A percentile compares a stretch with the other conserved stretches of the same genome.
phyloP scores from a whole-genome alignment of 2,797 vertebrate species.

The Peromyscus aztecus region DNA sequence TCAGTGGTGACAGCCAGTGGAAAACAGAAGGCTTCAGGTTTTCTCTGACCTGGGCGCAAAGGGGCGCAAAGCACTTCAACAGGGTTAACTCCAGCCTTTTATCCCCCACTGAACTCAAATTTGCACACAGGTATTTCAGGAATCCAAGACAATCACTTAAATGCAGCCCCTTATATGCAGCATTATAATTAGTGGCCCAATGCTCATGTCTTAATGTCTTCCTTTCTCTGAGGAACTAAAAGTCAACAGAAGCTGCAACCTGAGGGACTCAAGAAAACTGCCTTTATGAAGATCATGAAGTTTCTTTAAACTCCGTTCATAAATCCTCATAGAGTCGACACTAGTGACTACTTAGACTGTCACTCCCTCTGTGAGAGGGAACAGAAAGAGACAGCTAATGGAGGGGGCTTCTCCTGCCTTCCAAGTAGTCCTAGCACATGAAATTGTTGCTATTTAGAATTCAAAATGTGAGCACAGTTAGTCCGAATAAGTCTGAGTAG shows the following conservation, averaged over 20 bases:
- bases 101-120: neutral
- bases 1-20: neutral
- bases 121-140: neutral
- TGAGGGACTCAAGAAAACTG: neutral
- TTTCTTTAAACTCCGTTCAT: neutral
- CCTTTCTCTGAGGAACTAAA: conserved; percentile 32
- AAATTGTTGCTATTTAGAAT: conserved; percentile 12
- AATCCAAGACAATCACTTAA: neutral
- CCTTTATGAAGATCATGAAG: neutral
- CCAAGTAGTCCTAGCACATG: neutral
- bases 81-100: neutral
- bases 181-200: neutral
- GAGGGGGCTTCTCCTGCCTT: neutral
- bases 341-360: neutral
- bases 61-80: neutral
- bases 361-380: neutral
- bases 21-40: neutral
- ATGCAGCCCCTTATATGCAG: neutral
- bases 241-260: neutral
- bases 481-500: neutral
- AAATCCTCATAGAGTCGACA: neutral
- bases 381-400: neutral
- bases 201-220: neutral
- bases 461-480: neutral
- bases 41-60: neutral